phyloP scores from a whole-genome alignment of 2,797 vertebrate species.

The Triplophysa yarkandensis region DNA sequence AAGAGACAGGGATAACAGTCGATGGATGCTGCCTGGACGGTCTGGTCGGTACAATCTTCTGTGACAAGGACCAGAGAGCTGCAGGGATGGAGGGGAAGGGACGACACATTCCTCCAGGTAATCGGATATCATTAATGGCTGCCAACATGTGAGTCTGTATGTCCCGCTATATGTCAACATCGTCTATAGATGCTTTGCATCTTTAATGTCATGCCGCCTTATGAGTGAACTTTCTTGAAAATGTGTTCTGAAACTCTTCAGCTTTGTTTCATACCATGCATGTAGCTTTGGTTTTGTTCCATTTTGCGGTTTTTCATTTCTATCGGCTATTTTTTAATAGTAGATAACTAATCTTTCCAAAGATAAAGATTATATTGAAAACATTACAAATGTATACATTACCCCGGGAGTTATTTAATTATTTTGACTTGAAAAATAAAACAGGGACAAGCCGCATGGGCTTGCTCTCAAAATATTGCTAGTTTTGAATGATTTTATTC shows the following conservation, averaged over 20 bases:
- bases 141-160: conserved; percentile 16
- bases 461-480: neutral
- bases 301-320: neutral
- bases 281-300: neutral
- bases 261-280: neutral
- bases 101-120: conserved; percentile 79
- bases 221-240: conserved; percentile 4
- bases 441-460: neutral
- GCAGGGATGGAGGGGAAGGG: conserved; percentile 78
- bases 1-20: conserved; percentile 68
- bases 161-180: neutral
- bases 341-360: neutral
- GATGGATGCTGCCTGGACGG: conserved; percentile 77
- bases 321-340: neutral
- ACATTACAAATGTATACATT: neutral
- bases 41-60: conserved; percentile 70
- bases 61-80: conserved; percentile 59
- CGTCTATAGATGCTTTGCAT: neutral
- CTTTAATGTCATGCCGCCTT: neutral
- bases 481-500: neutral
- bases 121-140: conserved; percentile 49
- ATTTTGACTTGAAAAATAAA: neutral
- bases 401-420: neutral
- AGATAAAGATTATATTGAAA: neutral
- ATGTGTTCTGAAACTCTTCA: neutral